phyloP scores from a whole-genome alignment of 2,797 vertebrate species.

The Xenentodon cancila region DNA sequence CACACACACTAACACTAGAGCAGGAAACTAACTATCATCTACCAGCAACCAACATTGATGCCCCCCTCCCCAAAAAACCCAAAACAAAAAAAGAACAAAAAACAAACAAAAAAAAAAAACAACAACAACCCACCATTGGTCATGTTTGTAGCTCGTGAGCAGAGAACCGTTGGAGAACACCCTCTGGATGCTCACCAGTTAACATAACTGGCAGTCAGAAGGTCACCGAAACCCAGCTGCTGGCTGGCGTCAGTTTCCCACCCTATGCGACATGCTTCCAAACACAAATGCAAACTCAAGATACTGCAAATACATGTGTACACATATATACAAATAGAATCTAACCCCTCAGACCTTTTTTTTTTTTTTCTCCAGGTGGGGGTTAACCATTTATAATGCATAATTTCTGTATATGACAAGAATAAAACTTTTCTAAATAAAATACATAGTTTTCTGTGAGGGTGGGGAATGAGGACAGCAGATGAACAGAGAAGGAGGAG shows the following conservation, averaged over 20 bases:
- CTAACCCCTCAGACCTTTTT: constrained; percentile 68
- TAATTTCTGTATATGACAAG: constrained; percentile 86
- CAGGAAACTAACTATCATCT: constrained; percentile 54
- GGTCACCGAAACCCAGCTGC: constrained; percentile 28
- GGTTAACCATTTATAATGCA: constrained; percentile 82
- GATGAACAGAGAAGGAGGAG: constrained; percentile 68
- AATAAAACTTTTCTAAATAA: constrained; percentile 89
- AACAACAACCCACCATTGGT: constrained; percentile 7
- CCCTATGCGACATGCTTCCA: constrained; percentile 67
- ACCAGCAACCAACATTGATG: constrained; percentile 35
- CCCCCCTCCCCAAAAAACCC: not conserved
- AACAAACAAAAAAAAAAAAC: not conserved
- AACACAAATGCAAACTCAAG: constrained; percentile 77
- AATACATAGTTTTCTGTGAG: constrained; percentile 85
- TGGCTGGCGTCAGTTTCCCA: constrained; percentile 63
- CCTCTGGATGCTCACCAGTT: constrained; percentile 25
- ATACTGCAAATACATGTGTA: constrained; percentile 82
- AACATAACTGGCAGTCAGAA: constrained; percentile 26
- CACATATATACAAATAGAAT: constrained; percentile 89
- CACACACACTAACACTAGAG: constrained; percentile 49
- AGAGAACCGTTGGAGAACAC: constrained; percentile 17
- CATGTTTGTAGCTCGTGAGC: constrained; percentile 36
- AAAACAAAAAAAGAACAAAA: not conserved
- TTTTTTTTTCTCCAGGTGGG: constrained; percentile 9
- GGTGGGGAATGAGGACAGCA: constrained; percentile 58